These are phyloP conservation scores for Cordilura impudica DNA, from an alignment of 2,888 invertebrate species.

Conservation along the genomic window DNA sequence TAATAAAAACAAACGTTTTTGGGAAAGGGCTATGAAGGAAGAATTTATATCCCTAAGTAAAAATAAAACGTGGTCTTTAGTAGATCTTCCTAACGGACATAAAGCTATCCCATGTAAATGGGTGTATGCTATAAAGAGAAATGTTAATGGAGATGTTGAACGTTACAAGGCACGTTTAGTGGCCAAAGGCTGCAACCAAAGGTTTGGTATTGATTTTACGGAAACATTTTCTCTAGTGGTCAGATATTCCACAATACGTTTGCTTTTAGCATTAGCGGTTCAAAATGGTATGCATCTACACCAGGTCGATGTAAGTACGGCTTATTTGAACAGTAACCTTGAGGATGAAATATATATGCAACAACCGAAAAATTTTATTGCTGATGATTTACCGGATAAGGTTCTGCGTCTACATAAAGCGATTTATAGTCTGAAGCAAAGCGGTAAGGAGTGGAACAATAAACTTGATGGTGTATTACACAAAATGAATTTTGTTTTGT, in stretches of 20 bases:
- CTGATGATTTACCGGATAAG: neutral
- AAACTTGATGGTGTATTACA: slow-evolving; percentile 47
- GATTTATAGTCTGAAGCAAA: slow-evolving; percentile 60
- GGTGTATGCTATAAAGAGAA: slow-evolving; percentile 42
- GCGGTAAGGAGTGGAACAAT: slow-evolving; percentile 57
- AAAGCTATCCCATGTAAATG: slow-evolving; percentile 43
- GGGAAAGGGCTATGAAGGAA: neutral
- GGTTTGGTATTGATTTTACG: slow-evolving; percentile 13
- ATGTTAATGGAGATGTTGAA: slow-evolving; percentile 52
- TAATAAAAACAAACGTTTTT: neutral
- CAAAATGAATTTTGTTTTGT: slow-evolving; percentile 41
- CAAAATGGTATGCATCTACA: slow-evolving; percentile 47
- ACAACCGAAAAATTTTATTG: neutral
- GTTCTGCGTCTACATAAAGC: slow-evolving; percentile 9
- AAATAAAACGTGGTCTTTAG: slow-evolving; percentile 14
- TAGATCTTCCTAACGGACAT: slow-evolving; percentile 9
- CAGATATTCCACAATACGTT: slow-evolving; percentile 42
- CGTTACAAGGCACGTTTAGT: slow-evolving; percentile 49
- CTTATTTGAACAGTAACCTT: neutral
- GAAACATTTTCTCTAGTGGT: slow-evolving; percentile 58
- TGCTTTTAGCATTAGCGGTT: slow-evolving; percentile 52
- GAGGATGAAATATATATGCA: slow-evolving; percentile 15
- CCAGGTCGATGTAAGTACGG: slow-evolving; percentile 55
- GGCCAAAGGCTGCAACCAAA: slow-evolving; percentile 12
- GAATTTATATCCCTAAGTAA: neutral